These are phyloP conservation scores for Leptopilina clavipes DNA, from an alignment of 1,140 invertebrate species.

Conservation along the genomic window DNA sequence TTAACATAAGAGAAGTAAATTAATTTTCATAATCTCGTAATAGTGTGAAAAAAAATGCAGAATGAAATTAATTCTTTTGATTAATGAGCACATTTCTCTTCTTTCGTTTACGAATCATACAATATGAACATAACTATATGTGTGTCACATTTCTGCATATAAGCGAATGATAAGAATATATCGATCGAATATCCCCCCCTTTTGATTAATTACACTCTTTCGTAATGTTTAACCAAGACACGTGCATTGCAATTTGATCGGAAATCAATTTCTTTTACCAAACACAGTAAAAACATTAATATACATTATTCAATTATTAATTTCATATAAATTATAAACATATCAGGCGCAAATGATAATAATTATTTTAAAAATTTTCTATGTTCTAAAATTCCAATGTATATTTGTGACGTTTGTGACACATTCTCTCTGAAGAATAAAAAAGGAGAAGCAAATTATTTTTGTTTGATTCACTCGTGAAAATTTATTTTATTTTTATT, in stretches of 20 bases:
- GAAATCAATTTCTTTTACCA: not conserved
- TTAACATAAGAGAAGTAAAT: not conserved
- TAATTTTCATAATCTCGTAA: not conserved
- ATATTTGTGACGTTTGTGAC: too few species aligned
- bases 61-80: constrained; percentile 11
- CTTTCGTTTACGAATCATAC: not conserved
- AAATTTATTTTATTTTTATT: not conserved
- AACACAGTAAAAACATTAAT: not conserved
- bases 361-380: too few species aligned
- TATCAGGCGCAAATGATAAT: too few species aligned
- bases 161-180: constrained; percentile 17
- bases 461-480: too few species aligned
- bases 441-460: too few species aligned
- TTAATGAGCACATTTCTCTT: constrained; percentile 3
- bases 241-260: not conserved
- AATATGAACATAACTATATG: not conserved
- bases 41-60: not conserved
- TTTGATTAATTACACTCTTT: constrained; percentile 14
- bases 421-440: too few species aligned
- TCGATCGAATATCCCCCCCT: not conserved
- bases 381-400: too few species aligned
- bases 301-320: not conserved
- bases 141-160: constrained; percentile 6
- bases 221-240: not conserved
- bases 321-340: too few species aligned